phyloP scores from a whole-genome alignment of 2,113 vertebrate species.

The Ploceus nigricollis region DNA sequence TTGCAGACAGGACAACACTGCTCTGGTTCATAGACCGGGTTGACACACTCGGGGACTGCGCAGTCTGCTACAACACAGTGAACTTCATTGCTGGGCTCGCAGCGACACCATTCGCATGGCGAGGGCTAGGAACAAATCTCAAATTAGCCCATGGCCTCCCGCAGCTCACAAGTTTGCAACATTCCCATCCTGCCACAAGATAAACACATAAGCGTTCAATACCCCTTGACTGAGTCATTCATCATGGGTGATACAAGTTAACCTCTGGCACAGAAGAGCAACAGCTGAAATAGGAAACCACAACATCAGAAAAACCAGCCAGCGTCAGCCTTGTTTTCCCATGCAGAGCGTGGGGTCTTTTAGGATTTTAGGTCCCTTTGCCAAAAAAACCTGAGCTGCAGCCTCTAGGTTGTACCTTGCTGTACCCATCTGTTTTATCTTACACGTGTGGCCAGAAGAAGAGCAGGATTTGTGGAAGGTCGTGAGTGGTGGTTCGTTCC shows the following conservation, averaged over 20 bases:
- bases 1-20: conserved; percentile 99
- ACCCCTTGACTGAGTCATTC: conserved; percentile 19
- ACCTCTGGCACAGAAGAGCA: neutral
- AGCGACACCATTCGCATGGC: conserved; percentile 98
- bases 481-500: neutral
- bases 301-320: accelerated
- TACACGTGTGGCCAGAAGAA: neutral
- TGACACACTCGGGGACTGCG: conserved; percentile 97
- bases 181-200: conserved; percentile 70
- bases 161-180: conserved; percentile 68
- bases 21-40: conserved; percentile 98
- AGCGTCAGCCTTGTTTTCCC: neutral
- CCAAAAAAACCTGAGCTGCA: neutral
- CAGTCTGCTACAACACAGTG: conserved; percentile 99
- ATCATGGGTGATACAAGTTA: neutral
- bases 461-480: neutral
- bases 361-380: neutral
- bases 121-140: conserved; percentile 84
- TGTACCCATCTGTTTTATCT: neutral
- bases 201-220: conserved; percentile 59
- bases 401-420: neutral
- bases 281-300: neutral
- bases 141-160: conserved; percentile 76
- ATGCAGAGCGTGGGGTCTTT: accelerated
- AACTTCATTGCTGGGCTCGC: conserved; percentile 99